Evolutionary conservation across 2,797 vertebrate genomes (phyloP).

Genomic region (Pseudomugil tenellus): DNA sequence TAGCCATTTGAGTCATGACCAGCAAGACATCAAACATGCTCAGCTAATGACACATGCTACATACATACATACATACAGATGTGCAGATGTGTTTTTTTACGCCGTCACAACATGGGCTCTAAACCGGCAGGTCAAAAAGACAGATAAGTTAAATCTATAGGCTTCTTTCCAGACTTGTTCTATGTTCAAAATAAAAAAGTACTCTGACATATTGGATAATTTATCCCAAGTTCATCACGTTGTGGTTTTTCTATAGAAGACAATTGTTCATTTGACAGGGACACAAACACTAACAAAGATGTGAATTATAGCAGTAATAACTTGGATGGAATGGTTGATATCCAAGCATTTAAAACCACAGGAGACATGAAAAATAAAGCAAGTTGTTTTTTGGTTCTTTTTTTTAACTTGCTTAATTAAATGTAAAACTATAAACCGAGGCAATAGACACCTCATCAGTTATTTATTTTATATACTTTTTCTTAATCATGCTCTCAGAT

Average conservation of each 20-base stretch:
- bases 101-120: neutral
- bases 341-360: neutral
- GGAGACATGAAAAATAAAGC: neutral
- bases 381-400: neutral
- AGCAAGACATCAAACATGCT: constrained; percentile 4
- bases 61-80: neutral
- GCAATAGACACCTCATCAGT: neutral
- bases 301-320: neutral
- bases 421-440: neutral
- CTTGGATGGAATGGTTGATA: neutral
- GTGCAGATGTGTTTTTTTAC: too few relatives aligned
- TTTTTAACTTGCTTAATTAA: neutral
- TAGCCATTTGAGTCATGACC: constrained; percentile 54
- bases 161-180: neutral
- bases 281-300: neutral
- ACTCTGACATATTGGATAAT: neutral
- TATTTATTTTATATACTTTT: neutral
- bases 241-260: neutral
- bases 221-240: too few relatives aligned
- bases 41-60: constrained; percentile 1
- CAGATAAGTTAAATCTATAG: neutral
- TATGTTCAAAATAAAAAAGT: neutral
- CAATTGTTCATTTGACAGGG: neutral
- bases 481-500: neutral
- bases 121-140: neutral